Conservation (phyloP, 2,888 invertebrate genomes). For the Achlya flavicornis region DNA sequence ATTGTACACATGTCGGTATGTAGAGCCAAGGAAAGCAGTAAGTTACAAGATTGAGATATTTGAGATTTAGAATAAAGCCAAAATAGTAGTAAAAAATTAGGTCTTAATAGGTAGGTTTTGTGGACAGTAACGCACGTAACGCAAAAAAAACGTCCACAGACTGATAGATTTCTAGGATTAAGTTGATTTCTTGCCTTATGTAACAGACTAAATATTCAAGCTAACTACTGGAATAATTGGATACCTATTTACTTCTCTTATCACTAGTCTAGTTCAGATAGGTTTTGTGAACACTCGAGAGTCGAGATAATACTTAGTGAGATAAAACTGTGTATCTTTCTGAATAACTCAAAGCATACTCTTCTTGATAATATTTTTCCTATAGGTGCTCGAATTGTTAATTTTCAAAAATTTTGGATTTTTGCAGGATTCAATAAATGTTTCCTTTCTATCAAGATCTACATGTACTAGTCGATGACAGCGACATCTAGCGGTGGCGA, state of each 20-base stretch:
- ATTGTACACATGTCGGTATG: constrained; percentile 5
- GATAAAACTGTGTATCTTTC: not conserved
- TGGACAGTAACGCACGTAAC: not conserved
- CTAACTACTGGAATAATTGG: constrained; percentile 1
- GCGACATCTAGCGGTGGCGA: constrained; percentile 72
- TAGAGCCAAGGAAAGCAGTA: not conserved
- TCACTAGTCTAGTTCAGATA: not conserved
- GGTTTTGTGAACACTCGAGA: not conserved
- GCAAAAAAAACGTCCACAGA: not conserved
- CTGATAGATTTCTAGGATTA: not conserved
- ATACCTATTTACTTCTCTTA: not conserved
- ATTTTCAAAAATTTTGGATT: not conserved
- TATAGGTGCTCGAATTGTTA: not conserved
- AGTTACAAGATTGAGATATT: not conserved
- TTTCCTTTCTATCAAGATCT: constrained; percentile 25
- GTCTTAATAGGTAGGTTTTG: not conserved
- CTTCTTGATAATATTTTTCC: not conserved
- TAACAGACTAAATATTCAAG: not conserved
- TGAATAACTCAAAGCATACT: not conserved
- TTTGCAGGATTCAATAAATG: not conserved
- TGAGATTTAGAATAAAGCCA: not conserved
- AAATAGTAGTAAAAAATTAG: not conserved
- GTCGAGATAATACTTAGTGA: not conserved
- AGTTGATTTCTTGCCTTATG: not conserved
- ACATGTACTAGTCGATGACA: constrained; percentile 38